Percentiles rank a stretch among this genome's conserved stretches.
Conservation (phyloP, 2,888 invertebrate genomes). For the Lymantria monacha region DNA sequence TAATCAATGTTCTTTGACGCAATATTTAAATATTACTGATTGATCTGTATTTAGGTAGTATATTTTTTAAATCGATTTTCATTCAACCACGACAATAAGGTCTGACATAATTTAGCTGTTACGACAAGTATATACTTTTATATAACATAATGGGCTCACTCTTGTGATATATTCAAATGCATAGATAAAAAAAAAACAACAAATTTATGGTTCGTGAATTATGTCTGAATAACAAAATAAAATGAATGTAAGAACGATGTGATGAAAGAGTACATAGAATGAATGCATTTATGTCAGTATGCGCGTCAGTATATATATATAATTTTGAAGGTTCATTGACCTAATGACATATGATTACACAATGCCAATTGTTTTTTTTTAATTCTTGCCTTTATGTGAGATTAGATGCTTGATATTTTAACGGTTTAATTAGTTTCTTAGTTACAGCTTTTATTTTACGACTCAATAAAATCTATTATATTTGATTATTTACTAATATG, state of each 20-base stretch:
- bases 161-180: not conserved
- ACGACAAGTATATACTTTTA: not conserved
- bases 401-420: too few species aligned
- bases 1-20: not conserved
- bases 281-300: not conserved
- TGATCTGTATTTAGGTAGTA: not conserved
- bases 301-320: not conserved
- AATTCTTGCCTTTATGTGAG: too few species aligned
- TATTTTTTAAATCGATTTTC: not conserved
- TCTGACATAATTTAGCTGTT: not conserved
- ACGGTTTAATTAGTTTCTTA: too few species aligned
- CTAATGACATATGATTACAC: not conserved
- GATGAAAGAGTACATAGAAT: not conserved
- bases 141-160: constrained; percentile 2
- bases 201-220: not conserved
- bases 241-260: not conserved
- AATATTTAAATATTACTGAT: not conserved
- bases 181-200: not conserved
- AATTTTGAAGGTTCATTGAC: not conserved
- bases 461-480: too few species aligned
- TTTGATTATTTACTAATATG: too few species aligned
- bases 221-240: not conserved
- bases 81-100: not conserved
- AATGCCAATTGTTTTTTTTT: not conserved
- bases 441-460: too few species aligned